These are phyloP conservation scores for Eupithecia subfuscata DNA, from an alignment of 2,888 invertebrate species.

Conservation along the genomic window DNA sequence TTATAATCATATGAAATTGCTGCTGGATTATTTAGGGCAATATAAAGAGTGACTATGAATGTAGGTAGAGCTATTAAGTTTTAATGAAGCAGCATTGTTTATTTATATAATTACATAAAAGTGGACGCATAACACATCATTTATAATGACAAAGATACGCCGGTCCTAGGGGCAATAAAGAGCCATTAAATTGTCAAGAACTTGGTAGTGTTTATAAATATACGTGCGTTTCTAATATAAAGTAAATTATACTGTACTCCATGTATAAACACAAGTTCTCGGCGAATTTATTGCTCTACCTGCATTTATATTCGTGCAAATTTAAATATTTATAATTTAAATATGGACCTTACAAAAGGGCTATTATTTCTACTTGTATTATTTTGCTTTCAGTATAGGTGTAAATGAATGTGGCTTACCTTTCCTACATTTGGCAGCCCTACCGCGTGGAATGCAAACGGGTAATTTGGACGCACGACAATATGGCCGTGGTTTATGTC, in stretches of 20 bases:
- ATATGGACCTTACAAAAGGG: background rate
- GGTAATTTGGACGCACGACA: constrained; percentile 36
- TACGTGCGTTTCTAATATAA: background rate
- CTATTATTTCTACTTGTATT: background rate
- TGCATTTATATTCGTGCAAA: background rate
- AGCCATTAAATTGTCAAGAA: background rate
- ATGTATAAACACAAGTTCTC: background rate
- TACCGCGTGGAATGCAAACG: constrained; percentile 20
- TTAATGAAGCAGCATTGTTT: background rate
- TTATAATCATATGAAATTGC: background rate
- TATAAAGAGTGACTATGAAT: background rate
- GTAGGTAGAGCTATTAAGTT: too few species aligned
- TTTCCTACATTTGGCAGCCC: background rate
- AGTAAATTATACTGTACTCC: background rate
- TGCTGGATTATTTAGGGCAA: background rate
- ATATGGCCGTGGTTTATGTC: constrained; percentile 21
- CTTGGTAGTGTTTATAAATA: background rate
- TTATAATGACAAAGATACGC: constrained; percentile 5
- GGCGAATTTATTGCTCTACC: background rate
- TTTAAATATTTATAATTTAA: too few species aligned
- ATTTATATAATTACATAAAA: background rate
- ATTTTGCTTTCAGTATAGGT: background rate
- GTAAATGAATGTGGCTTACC: background rate
- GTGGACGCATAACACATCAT: background rate
- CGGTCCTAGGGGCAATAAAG: constrained; percentile 31